These are phyloP conservation scores for Drosophila koepferae DNA, from an alignment of 2,888 invertebrate species.

Conservation along the genomic window DNA sequence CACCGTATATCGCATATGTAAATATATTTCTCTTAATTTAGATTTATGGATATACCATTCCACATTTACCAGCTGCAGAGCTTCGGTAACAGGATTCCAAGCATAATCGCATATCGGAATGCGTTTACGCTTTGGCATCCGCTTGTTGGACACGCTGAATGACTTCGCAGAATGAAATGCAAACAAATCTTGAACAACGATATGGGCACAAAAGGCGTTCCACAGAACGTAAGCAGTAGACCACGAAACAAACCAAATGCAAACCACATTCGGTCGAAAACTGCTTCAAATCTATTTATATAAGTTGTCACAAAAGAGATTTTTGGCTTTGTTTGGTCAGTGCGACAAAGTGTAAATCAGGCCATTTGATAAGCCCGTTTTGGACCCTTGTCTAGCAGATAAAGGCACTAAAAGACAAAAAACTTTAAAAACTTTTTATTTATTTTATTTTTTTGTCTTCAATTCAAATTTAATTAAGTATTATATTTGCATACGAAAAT, in stretches of 20 bases:
- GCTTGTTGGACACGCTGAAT: conserved; percentile 16
- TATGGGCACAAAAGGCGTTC: conserved; percentile 11
- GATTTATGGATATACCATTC: background rate
- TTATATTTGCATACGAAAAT: background rate
- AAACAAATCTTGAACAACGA: conserved; percentile 42
- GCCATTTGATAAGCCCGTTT: background rate
- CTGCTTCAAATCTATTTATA: background rate
- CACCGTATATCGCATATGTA: background rate
- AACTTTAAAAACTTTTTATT: background rate
- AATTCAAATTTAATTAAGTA: background rate
- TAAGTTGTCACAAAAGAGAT: background rate
- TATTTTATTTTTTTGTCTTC: background rate
- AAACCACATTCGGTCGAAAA: background rate
- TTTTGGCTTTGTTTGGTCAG: conserved; percentile 1
- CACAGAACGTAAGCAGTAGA: conserved; percentile 4
- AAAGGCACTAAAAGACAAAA: background rate
- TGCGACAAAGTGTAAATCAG: conserved; percentile 13
- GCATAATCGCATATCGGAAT: conserved; percentile 44
- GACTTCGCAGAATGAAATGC: conserved; percentile 28
- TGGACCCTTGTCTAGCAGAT: conserved; percentile 13
- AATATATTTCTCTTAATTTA: background rate
- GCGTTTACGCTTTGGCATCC: conserved; percentile 45
- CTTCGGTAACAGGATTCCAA: conserved; percentile 22
- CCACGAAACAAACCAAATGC: conserved; percentile 3
- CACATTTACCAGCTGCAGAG: conserved; percentile 13